These are phyloP conservation scores for Lophochroa leadbeateri DNA, from an alignment of 2,113 vertebrate genomes.

Conservation along the genomic window DNA sequence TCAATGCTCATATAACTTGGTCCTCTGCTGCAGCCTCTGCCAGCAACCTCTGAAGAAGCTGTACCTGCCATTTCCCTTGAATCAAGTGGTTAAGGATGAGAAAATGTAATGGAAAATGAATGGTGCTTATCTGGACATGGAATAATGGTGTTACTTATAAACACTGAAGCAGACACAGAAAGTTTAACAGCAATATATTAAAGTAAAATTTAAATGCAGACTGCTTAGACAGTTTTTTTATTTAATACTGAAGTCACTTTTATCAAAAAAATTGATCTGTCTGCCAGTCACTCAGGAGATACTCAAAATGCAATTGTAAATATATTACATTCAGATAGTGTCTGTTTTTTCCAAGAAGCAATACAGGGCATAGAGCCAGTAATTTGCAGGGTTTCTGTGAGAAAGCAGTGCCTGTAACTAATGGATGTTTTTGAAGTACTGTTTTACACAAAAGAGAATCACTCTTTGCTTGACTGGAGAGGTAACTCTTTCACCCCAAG, in stretches of 20 bases:
- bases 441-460: neutral
- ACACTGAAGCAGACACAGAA: neutral
- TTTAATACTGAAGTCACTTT: neutral
- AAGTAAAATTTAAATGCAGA: neutral
- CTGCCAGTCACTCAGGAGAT: neutral
- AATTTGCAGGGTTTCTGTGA: neutral
- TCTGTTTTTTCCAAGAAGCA: constrained; percentile 4
- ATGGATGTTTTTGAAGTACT: neutral
- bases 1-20: neutral
- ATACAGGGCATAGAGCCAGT: neutral
- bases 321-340: neutral
- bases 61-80: neutral
- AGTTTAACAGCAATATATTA: neutral
- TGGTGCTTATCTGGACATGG: neutral
- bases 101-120: constrained; percentile 21
- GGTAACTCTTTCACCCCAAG: neutral
- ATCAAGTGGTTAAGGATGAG: neutral
- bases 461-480: neutral
- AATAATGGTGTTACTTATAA: neutral
- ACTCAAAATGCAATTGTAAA: constrained; percentile 32
- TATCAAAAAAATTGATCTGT: constrained; percentile 6
- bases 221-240: neutral
- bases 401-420: neutral
- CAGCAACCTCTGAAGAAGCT: neutral
- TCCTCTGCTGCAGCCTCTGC: neutral